phyloP scores from a whole-genome alignment of 2,113 vertebrate genomes.

The Mastomys natalensis region DNA sequence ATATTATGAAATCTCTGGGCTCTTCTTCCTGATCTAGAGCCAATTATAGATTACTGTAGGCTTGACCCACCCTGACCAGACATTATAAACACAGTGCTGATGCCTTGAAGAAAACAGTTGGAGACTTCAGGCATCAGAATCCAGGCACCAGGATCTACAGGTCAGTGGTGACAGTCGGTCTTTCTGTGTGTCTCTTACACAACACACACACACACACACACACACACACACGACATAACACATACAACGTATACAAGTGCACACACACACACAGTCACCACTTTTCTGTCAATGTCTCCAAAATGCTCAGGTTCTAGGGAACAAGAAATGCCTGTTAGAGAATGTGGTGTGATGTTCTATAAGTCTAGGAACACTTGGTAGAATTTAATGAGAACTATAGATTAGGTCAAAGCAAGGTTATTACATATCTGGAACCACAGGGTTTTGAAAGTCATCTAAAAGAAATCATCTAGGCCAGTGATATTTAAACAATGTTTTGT shows the following conservation, averaged over 20 bases:
- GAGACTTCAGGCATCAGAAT: neutral
- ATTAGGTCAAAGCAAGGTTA: neutral
- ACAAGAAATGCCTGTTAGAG: neutral
- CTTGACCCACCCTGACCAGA: slow-evolving; percentile 48
- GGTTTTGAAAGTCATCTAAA: slow-evolving; percentile 32
- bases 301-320: neutral
- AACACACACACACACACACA: neutral
- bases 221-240: neutral
- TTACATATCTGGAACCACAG: neutral
- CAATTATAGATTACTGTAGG: slow-evolving; percentile 56
- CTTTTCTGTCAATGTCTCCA: neutral
- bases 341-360: neutral
- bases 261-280: no score
- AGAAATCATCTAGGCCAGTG: neutral
- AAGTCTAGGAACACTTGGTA: neutral
- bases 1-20: slow-evolving; percentile 59
- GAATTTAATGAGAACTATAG: neutral
- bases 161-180: slow-evolving; percentile 52
- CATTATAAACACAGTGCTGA: slow-evolving; percentile 63
- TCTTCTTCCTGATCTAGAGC: slow-evolving; percentile 46
- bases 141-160: slow-evolving; percentile 61
- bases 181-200: neutral
- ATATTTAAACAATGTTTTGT: neutral
- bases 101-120: slow-evolving; percentile 24
- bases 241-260: no score